phyloP scores from a whole-genome alignment of 2,797 vertebrate species.

The Lindbergichthys nudifrons region DNA sequence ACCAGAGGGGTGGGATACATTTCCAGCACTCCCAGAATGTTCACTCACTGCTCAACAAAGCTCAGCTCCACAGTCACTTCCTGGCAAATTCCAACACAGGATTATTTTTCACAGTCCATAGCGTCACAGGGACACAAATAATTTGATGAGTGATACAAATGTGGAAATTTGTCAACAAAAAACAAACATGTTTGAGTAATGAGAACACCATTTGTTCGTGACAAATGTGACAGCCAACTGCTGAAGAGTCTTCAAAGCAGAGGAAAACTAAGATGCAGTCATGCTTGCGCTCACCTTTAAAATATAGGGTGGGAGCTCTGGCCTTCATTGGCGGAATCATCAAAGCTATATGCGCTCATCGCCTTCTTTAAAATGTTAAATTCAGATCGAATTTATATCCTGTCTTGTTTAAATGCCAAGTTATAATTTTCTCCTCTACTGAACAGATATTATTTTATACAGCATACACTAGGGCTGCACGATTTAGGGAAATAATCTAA shows the following conservation, averaged over 20 bases:
- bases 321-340: slow-evolving; percentile 21
- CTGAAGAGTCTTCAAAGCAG: slow-evolving; percentile 28
- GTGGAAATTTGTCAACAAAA: slow-evolving; percentile 72
- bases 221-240: slow-evolving; percentile 36
- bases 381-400: neutral
- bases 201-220: slow-evolving; percentile 46
- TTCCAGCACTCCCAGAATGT: slow-evolving; percentile 69
- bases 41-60: slow-evolving; percentile 54
- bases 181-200: slow-evolving; percentile 53
- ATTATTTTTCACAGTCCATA: slow-evolving; percentile 61
- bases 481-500: too few relatives aligned
- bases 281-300: slow-evolving; percentile 17
- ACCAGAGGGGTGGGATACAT: slow-evolving; percentile 56
- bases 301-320: slow-evolving; percentile 17
- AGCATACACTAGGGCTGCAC: too few relatives aligned
- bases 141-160: slow-evolving; percentile 68
- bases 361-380: neutral
- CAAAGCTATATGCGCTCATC: neutral
- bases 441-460: neutral
- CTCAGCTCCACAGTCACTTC: slow-evolving; percentile 56
- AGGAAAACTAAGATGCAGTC: slow-evolving; percentile 22
- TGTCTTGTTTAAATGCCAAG: neutral
- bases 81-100: slow-evolving; percentile 69
- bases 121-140: slow-evolving; percentile 65
- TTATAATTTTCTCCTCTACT: neutral